Conservation (phyloP, 2,113 vertebrate genomes). For the Silurus glanis region DNA sequence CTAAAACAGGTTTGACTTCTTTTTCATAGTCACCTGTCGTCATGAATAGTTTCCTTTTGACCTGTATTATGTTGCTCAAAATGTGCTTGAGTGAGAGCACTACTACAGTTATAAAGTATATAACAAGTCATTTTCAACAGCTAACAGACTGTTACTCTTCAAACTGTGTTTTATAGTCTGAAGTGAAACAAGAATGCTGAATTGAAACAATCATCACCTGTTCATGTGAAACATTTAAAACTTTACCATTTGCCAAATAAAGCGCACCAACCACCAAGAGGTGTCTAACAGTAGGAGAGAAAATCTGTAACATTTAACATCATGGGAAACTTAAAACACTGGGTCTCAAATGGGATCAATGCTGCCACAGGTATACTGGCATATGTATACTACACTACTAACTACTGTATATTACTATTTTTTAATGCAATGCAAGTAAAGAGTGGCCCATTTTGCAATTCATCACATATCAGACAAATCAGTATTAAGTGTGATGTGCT, state of each 20-base stretch:
- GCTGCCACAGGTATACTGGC: background rate
- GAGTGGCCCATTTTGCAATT: background rate
- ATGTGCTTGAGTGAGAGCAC: background rate
- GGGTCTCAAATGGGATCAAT: background rate
- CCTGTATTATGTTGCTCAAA: background rate
- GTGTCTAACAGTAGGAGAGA: background rate
- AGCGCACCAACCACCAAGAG: background rate
- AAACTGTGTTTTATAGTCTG: background rate
- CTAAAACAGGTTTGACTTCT: constrained; percentile 38
- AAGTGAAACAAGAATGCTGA: background rate
- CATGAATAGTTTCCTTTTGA: background rate
- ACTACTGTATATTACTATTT: background rate
- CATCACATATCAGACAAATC: background rate
- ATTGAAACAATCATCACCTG: background rate
- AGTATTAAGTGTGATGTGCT: background rate
- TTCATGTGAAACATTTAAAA: background rate
- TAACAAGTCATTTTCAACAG: background rate
- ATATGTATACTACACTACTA: background rate
- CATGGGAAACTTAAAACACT: background rate
- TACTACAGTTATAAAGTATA: background rate
- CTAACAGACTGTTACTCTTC: background rate
- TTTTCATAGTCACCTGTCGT: background rate
- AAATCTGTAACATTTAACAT: background rate
- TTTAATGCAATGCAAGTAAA: background rate
- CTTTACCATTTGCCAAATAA: background rate